Percentiles rank a stretch among this genome's conserved stretches.
Evolutionary conservation across 2,888 invertebrate genomes (phyloP).

Genomic region (Microplitis deprimator): DNA sequence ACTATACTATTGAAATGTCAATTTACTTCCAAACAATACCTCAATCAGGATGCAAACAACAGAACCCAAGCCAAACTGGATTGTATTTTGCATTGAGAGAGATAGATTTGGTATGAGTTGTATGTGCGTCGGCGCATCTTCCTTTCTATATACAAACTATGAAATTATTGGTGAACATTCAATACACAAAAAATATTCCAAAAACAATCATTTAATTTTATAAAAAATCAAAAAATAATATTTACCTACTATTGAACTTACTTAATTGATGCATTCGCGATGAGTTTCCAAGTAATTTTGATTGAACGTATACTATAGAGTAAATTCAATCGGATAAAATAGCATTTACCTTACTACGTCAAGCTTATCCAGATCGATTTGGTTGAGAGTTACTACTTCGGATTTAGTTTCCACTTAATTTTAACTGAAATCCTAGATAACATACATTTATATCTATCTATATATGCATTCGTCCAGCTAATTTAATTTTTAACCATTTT

Average conservation of each 20-base stretch:
- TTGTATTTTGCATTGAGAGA: slow-evolving; percentile 62
- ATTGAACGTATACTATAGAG: slow-evolving; percentile 13
- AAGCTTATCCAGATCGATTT: slow-evolving; percentile 34
- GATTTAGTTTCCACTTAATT: slow-evolving; percentile 44
- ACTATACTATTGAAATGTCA: slow-evolving; percentile 62
- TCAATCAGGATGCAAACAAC: slow-evolving; percentile 69
- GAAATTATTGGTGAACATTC: slow-evolving; percentile 19
- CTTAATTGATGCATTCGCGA: not conserved
- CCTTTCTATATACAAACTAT: not conserved
- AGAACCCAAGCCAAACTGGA: slow-evolving; percentile 54
- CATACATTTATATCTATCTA: slow-evolving; percentile 25
- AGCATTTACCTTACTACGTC: slow-evolving; percentile 25
- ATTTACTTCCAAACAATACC: slow-evolving; percentile 66
- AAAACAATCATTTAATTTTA: not conserved
- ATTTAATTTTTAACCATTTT: not conserved
- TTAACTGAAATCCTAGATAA: slow-evolving; percentile 24
- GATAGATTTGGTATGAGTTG: slow-evolving; percentile 37
- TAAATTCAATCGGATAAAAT: slow-evolving; percentile 29
- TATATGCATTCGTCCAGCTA: not conserved
- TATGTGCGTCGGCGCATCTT: not conserved
- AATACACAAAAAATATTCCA: not conserved
- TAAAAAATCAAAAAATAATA: not conserved
- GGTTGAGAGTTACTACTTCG: slow-evolving; percentile 22
- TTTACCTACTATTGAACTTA: not conserved
- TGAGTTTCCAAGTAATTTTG: slow-evolving; percentile 17